A percentile compares a stretch with the other conserved stretches of the same genome.
phyloP scores from a whole-genome alignment of 2,888 invertebrate genomes.

The Schrankia costaestrigalis region DNA sequence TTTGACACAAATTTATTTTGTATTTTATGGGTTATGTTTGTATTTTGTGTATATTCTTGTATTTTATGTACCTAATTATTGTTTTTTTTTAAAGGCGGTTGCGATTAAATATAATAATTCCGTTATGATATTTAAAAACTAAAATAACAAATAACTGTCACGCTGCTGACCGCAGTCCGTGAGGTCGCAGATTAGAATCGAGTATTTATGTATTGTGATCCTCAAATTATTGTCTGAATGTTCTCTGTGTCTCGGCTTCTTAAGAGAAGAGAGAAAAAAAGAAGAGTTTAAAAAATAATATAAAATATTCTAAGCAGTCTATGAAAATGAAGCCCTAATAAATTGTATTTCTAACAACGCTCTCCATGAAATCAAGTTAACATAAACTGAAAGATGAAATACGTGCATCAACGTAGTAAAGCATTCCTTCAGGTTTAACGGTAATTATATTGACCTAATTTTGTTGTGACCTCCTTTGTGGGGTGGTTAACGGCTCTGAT shows the following conservation, averaged over 20 bases:
- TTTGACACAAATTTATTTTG: conserved; percentile 1
- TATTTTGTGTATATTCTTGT: neutral
- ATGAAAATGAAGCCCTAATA: conserved; percentile 8
- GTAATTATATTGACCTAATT: conserved; percentile 40
- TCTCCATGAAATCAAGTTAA: conserved; percentile 13
- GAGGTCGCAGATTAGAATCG: no score
- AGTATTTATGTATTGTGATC: no score
- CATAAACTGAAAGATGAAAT: conserved; percentile 25
- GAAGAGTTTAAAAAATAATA: no score
- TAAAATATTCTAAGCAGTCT: neutral
- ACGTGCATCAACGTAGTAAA: conserved; percentile 32
- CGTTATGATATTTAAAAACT: no score
- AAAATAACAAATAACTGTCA: no score
- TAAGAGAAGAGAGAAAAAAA: no score
- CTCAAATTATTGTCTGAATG: no score
- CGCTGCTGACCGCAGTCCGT: no score
- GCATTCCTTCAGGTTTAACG: conserved; percentile 35
- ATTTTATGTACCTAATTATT: neutral
- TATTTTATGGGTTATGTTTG: neutral
- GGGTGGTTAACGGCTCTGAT: conserved; percentile 20
- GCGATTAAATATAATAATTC: no score
- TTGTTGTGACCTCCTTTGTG: conserved; percentile 29
- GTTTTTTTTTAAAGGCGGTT: no score
- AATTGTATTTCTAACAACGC: neutral
- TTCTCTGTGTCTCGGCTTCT: no score